A percentile compares a stretch with the other conserved stretches of the same genome.
These are phyloP conservation scores for Hydrolagus affinis DNA, from an alignment of 2,113 vertebrate genomes.

Conservation along the genomic window DNA sequence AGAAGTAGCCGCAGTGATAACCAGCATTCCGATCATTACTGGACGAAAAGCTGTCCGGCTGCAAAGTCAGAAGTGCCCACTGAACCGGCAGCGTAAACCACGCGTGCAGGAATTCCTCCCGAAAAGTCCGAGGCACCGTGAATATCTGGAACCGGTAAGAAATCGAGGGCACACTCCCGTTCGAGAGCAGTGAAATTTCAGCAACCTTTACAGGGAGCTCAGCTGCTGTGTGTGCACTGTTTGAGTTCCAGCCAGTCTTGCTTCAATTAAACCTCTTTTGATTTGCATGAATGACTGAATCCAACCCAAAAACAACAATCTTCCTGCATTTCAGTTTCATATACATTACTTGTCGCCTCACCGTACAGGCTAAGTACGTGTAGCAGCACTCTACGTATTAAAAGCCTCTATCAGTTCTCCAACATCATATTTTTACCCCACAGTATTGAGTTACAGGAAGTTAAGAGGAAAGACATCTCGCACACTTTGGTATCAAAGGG, in stretches of 20 bases:
- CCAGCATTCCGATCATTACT: constrained; percentile 55
- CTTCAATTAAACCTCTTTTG: constrained; percentile 56
- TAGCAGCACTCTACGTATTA: constrained; percentile 45
- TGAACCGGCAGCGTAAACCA: constrained; percentile 45
- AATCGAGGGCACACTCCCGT: constrained; percentile 51
- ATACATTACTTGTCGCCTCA: constrained; percentile 51
- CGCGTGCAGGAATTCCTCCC: constrained; percentile 53
- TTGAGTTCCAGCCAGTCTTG: constrained; percentile 54
- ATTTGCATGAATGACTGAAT: constrained; percentile 51
- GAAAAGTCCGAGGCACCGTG: constrained; percentile 49
- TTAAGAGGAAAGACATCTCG: constrained; percentile 71
- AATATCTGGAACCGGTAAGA: constrained; percentile 51
- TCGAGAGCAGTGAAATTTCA: constrained; percentile 50
- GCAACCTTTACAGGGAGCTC: constrained; percentile 47
- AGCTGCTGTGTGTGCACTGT: constrained; percentile 48
- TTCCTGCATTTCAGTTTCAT: constrained; percentile 50
- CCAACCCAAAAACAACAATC: constrained; percentile 50
- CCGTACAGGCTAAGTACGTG: constrained; percentile 45
- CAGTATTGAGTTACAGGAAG: constrained; percentile 94
- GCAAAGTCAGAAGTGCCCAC: constrained; percentile 52
- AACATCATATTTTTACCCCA: constrained; percentile 89
- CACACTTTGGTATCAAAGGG: constrained; percentile 68
- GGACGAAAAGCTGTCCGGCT: constrained; percentile 50
- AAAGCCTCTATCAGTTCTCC: constrained; percentile 63
- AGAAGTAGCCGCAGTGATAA: constrained; percentile 68